Base-by-base conservation (phyloP, 2,113 vertebrate species). In the Rhodinocichla rosea region DNA sequence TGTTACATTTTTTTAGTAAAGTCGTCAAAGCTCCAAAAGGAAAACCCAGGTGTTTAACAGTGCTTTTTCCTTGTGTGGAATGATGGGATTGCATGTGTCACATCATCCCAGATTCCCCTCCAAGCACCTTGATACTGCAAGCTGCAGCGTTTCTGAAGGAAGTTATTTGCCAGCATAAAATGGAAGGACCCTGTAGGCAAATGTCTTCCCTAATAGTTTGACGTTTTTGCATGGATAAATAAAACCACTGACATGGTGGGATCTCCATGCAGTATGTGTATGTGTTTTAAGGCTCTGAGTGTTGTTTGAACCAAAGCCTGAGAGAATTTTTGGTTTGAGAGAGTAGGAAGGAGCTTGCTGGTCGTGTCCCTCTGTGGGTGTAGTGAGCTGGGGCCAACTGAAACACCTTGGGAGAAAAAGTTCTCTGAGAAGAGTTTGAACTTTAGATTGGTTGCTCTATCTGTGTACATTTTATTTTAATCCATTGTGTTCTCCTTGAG, bases 341-440 rank as follows among this genome's bases (percentile, higher is more conserved):
- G 83, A 67, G 57, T 10, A 27, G 24, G 76, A 76, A 80, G 49
- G 37, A 0, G 0, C 42, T 57, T 1, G 6, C 67, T 0, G 14
- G 63, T 68, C 0, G 0, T 0, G 1, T 69, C 32, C 28, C 26
- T 52, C 17, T 20, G 24, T 30, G 35, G 40, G 20, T 2, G 4
- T 23, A 35, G 33, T 1, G 4, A 88, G 23, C 28, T 82, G 40
- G 45, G 81, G 20, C 64, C 0, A 0, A 9, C 45, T 27, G 47
- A 62, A 74, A n/a, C 85, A 90, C 57, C 53, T 69, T 49, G 82
- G 50, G 19, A 86, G 63, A 69, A 69, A 49, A 76, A 18, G 28
- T 63, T 42, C 42, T 80, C 56, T 8, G 5, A 50, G 33, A 42
- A 10, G 3, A 8, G 12, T 52, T 55, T 67, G 59, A 45, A 59